Percentiles rank a stretch among this genome's conserved stretches.
phyloP scores from a whole-genome alignment of 1,140 invertebrate species.

The Diabrotica virgifera region DNA sequence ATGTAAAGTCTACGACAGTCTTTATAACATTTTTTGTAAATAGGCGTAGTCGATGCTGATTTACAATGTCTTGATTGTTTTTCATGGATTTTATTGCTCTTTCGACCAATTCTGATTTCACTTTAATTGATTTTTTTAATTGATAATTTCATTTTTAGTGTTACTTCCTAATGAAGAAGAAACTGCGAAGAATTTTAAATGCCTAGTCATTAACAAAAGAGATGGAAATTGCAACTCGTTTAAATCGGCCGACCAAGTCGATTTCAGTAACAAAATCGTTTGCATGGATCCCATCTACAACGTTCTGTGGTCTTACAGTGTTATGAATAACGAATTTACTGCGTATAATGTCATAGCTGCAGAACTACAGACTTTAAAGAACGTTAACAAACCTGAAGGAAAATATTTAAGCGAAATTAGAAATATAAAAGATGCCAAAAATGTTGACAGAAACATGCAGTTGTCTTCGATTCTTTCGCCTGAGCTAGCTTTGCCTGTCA shows the following conservation, averaged over 20 bases:
- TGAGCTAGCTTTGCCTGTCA: constrained; percentile 76
- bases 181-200: constrained; percentile 68
- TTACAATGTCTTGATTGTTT: too few species aligned
- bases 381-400: constrained; percentile 11
- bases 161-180: constrained; percentile 67
- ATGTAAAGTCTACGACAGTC: too few species aligned
- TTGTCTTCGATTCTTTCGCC: constrained; percentile 64
- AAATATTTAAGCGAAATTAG: constrained; percentile 31
- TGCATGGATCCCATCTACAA: constrained; percentile 88
- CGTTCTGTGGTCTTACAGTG: constrained; percentile 80
- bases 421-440: constrained; percentile 19
- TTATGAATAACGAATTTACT: constrained; percentile 65
- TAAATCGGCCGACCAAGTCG: constrained; percentile 71
- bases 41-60: too few species aligned
- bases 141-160: constrained; percentile 50
- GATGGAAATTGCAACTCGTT: constrained; percentile 83
- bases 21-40: too few species aligned
- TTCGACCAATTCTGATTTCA: too few species aligned
- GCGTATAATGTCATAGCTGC: constrained; percentile 80
- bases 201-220: constrained; percentile 77
- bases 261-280: constrained; percentile 70
- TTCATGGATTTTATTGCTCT: too few species aligned
- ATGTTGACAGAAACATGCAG: constrained; percentile 28
- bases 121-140: too few species aligned
- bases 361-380: constrained; percentile 50